Conservation (phyloP, 2,113 vertebrate genomes). For the Callithrix jacchus region DNA sequence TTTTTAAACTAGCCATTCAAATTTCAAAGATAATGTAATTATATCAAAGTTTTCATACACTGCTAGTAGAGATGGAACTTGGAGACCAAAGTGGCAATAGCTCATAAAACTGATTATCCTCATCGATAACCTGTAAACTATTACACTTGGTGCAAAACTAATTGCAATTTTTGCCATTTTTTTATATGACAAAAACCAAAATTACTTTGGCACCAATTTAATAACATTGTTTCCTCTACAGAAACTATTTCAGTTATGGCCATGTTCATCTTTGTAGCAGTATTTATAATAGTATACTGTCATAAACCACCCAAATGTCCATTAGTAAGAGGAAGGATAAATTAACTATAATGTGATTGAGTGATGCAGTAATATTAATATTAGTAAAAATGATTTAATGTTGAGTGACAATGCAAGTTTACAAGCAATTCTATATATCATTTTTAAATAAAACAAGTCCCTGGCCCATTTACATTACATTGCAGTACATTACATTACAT, state of each 20-base stretch:
- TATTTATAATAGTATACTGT: neutral
- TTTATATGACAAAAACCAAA: no score
- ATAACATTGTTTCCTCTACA: neutral
- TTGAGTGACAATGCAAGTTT: neutral
- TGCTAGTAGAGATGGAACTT: neutral
- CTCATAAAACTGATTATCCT: neutral
- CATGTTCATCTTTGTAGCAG: neutral
- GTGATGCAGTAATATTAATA: neutral
- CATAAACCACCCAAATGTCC: neutral
- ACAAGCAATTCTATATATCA: neutral
- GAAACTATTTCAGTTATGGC: neutral
- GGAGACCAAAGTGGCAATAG: neutral
- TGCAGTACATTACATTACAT: neutral
- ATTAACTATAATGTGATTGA: neutral
- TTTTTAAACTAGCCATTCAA: neutral
- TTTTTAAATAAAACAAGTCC: constrained; percentile 13
- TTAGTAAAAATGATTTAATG: neutral
- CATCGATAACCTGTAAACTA: neutral
- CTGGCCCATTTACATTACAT: neutral
- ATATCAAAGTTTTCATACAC: neutral
- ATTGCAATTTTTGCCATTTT: no score
- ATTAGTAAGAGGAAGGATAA: neutral
- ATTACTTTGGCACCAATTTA: no score
- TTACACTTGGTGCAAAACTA: no score
- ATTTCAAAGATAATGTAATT: neutral